Percentiles rank a stretch among this genome's conserved stretches.
These are phyloP conservation scores for Hippoglossus stenolepis DNA, from an alignment of 2,113 vertebrate genomes.

Conservation along the genomic window DNA sequence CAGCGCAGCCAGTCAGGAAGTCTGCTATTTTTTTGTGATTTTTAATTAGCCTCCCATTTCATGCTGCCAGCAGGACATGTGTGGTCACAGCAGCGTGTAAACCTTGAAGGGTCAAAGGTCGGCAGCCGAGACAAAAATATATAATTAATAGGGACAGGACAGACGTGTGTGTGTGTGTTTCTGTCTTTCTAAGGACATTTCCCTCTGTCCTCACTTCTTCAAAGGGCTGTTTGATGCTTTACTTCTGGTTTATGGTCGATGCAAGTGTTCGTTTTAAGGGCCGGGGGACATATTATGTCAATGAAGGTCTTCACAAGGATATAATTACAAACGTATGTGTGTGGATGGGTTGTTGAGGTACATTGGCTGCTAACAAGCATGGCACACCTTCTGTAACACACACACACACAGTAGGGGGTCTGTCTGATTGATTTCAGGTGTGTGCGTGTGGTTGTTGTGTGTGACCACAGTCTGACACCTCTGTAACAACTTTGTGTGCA, in stretches of 20 bases:
- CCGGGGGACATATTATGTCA: constrained; percentile 22
- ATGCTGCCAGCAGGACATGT: constrained; percentile 54
- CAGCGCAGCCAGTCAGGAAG: constrained; percentile 28
- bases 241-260: not conserved
- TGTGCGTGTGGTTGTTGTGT: constrained; percentile 24
- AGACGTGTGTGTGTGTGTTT: not conserved
- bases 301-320: constrained; percentile 54
- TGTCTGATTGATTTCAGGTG: constrained; percentile 67
- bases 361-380: constrained; percentile 62
- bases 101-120: constrained; percentile 46
- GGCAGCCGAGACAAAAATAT: constrained; percentile 1
- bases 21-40: constrained; percentile 13
- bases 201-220: constrained; percentile 14
- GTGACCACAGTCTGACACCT: constrained; percentile 61
- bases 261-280: constrained; percentile 26
- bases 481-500: constrained; percentile 44
- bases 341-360: constrained; percentile 36
- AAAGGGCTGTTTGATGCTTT: constrained; percentile 33
- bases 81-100: constrained; percentile 42
- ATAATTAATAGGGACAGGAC: not conserved
- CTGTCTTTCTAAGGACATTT: not conserved
- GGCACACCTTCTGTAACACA: constrained; percentile 25
- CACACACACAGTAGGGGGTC: constrained; percentile 55
- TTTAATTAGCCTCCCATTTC: constrained; percentile 64
- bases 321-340: constrained; percentile 56